Base-by-base conservation (phyloP, 2,888 invertebrate species). In the Rosalia funebris region DNA sequence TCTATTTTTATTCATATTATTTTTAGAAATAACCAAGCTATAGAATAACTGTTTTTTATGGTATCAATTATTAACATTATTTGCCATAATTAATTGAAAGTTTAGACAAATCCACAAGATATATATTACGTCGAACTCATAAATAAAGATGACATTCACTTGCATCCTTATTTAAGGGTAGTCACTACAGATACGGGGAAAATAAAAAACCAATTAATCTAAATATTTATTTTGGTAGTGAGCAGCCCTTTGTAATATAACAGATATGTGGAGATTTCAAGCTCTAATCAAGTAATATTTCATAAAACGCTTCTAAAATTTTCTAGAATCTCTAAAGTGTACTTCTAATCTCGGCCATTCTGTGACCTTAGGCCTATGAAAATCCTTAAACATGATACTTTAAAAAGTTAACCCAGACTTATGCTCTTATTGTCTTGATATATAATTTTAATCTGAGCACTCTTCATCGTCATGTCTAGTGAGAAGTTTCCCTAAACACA, bases 181-280 rank as follows among this genome's bases (percentile, higher is more conserved):
- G n/a, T n/a, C n/a, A n/a, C n/a, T n/a, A n/a, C n/a, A n/a, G n/a
- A n/a, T n/a, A n/a, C n/a, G n/a, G 34, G 34, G 10, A 17, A 48
- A 37, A 48, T 48, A 48, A 48, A 48, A 48, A 34, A 41, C 9
- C 32, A 9, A 7, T 42, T 39, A 47, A 31, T 48, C 44, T 47
- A 48, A 57, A 48, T 48, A n/a, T 63, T 66, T 66, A 66, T 63
- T 66, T 50, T 56, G 60, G 63, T 62, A 57, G 60, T 66, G 66
- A 66, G 66, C 66, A 66, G 55, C 57, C 46, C 36, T 62, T 54
- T 61, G 55, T 62, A 61, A 59, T 59, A 55, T 56, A 57, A 52
- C 36, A 59, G 62, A 66, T 64, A 64, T 64, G 66, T 62, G 53
- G 42, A 44, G 41, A 57, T 17, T 48, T 57, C 15, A 48, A 48